Evolutionary conservation across 2,113 vertebrate species (phyloP).

Genomic region (Upupa epops): DNA sequence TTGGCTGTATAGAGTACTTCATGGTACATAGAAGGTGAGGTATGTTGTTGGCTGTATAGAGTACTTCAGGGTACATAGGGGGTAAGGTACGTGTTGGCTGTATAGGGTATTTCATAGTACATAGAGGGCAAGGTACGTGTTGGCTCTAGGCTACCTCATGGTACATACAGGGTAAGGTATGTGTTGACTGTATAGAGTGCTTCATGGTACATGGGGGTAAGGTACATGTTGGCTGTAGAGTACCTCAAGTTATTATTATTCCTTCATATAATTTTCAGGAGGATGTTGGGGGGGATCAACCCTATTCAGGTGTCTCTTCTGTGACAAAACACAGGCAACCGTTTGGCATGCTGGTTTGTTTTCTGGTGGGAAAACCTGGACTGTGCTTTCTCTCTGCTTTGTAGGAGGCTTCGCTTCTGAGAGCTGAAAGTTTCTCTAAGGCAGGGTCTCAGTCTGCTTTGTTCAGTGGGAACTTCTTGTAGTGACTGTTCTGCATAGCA

Average conservation of each 20-base stretch:
- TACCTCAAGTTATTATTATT: too few species aligned
- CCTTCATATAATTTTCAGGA: neutral
- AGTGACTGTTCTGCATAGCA: neutral
- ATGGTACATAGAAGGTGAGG: too few species aligned
- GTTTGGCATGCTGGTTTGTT: slow-evolving; percentile 4
- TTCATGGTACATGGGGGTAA: too few species aligned
- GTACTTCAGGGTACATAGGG: too few species aligned
- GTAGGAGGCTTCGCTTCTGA: neutral
- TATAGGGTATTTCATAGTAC: too few species aligned
- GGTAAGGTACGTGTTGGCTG: neutral
- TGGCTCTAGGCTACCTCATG: too few species aligned
- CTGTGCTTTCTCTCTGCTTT: neutral
- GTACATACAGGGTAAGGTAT: neutral
- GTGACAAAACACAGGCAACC: neutral
- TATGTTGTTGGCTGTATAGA: too few species aligned
- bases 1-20: too few species aligned
- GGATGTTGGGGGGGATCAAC: neutral
- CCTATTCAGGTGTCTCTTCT: neutral
- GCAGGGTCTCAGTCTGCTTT: neutral
- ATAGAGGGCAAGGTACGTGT: too few species aligned
- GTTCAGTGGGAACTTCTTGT: neutral
- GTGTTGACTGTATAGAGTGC: too few species aligned
- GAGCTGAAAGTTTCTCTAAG: slow-evolving; percentile 43
- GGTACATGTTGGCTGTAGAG: too few species aligned
- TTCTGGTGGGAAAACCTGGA: neutral